Evolutionary conservation across 2,888 invertebrate genomes (phyloP), one percentile per base, ranked within the genome.

Genomic region (Heteropelma amictum): DNA sequence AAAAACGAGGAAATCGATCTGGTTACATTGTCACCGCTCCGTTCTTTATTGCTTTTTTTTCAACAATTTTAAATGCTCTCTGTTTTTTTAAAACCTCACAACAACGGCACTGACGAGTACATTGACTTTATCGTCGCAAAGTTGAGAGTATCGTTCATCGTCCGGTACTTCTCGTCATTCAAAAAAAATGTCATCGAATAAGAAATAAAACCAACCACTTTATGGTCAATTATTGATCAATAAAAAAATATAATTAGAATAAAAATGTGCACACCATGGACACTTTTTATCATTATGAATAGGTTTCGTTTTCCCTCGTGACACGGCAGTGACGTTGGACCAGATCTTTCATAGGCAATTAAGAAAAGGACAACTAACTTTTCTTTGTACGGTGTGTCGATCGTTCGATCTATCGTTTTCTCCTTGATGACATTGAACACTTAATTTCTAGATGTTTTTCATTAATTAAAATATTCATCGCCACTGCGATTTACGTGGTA

Each of bases 381-480:
- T 1, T 40, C 38, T 17, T 51, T 65, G 42, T 23, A 10, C 49
- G 42, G 58, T 61, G 42, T 33, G 45, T 47, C 8, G 49, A 56
- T 42, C 47, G 19, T 26, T 38, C 65, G 23, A 30, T 42, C 47
- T 63, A 47, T 71, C 26, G 12, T 58, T 51, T 53, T 12, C 35
- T 35, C 49, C 26, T 35, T 14, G 17, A 21, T 60, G 12, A 71
- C 71, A 65, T 75, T 61, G 33, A 71, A 67, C 60, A 75, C 71
- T 71, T 56, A 71, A 71, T 58, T 17, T 58, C 56, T 58, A 30
- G 42, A 28, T 26, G 21, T 53, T 33, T 61, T 17, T 14, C 8
- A 53, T 30, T 38, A 64, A 73, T 68, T 51, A 63, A 64, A 64
- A 28, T 58, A 64, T 64, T 58, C 63, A 49, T 35, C 65, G 58